Conservation (phyloP, 1,140 invertebrate species). For the Drosophila tsacasi region DNA sequence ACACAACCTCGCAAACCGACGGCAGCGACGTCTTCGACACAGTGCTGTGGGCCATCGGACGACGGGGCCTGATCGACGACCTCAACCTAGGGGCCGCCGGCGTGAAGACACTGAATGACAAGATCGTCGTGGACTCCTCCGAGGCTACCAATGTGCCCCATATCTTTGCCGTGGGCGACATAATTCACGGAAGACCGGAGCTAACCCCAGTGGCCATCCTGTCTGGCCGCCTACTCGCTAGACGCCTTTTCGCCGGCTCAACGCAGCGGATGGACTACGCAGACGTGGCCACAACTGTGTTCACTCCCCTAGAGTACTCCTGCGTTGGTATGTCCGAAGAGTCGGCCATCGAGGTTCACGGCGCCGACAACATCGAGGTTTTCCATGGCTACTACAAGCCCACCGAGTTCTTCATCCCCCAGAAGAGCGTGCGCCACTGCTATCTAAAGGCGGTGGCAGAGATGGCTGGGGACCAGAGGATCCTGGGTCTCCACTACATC, state of each 20-base stretch:
- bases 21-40: slow-evolving; percentile 92
- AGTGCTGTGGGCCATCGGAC: slow-evolving; percentile 93
- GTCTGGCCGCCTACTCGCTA: slow-evolving; percentile 94
- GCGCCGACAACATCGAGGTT: slow-evolving; percentile 91
- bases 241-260: slow-evolving; percentile 89
- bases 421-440: slow-evolving; percentile 91
- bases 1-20: slow-evolving; percentile 86
- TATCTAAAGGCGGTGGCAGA: slow-evolving; percentile 92
- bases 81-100: slow-evolving; percentile 90
- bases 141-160: slow-evolving; percentile 95
- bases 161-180: slow-evolving; percentile 97
- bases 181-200: slow-evolving; percentile 94
- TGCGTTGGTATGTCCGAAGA: slow-evolving; percentile 97
- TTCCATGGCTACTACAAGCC: slow-evolving; percentile 98
- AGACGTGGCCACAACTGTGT: slow-evolving; percentile 98
- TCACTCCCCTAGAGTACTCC: slow-evolving; percentile 98
- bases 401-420: slow-evolving; percentile 97
- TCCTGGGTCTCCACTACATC: slow-evolving; percentile 97
- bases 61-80: slow-evolving; percentile 89
- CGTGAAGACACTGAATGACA: slow-evolving; percentile 86
- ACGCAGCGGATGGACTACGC: slow-evolving; percentile 93
- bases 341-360: slow-evolving; percentile 88
- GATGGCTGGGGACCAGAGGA: slow-evolving; percentile 89
- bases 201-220: slow-evolving; percentile 98
- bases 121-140: slow-evolving; percentile 88